These are phyloP conservation scores for Phyto melanocephala DNA, from an alignment of 2,888 invertebrate genomes.

Conservation along the genomic window DNA sequence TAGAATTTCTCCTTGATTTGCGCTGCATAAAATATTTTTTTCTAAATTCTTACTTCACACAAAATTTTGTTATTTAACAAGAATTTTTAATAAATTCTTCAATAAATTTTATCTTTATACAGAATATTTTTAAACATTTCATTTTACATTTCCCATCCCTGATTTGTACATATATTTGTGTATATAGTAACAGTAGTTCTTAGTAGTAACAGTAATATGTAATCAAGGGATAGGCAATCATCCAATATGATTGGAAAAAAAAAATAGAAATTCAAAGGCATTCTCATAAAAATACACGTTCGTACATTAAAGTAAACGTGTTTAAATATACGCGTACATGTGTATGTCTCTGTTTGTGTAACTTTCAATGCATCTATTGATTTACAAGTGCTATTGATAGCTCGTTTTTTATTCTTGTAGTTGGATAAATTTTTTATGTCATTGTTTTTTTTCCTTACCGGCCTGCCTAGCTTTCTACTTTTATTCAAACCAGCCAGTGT, in stretches of 20 bases:
- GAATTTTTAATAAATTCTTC: no score
- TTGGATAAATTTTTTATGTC: not conserved
- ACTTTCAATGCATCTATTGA: not conserved
- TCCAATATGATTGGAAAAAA: slow-evolving; percentile 40
- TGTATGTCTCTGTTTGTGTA: not conserved
- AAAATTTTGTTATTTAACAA: no score
- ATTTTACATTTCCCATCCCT: no score
- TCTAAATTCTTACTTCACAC: no score
- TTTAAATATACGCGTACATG: not conserved
- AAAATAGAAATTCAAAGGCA: not conserved
- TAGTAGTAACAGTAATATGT: slow-evolving; percentile 23
- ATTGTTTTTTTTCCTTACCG: not conserved
- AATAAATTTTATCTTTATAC: no score
- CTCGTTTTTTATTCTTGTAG: not conserved
- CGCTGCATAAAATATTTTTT: no score
- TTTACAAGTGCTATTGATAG: slow-evolving; percentile 3
- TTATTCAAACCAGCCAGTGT: not conserved
- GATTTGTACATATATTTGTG: not conserved
- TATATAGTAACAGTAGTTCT: not conserved
- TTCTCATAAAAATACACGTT: not conserved
- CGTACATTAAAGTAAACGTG: no score
- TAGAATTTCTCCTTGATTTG: no score
- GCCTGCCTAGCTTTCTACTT: not conserved
- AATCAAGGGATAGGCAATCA: slow-evolving; percentile 55
- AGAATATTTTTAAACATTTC: no score